Evolutionary conservation across 2,797 vertebrate species (phyloP).

Genomic region (Sitta carolinensis): DNA sequence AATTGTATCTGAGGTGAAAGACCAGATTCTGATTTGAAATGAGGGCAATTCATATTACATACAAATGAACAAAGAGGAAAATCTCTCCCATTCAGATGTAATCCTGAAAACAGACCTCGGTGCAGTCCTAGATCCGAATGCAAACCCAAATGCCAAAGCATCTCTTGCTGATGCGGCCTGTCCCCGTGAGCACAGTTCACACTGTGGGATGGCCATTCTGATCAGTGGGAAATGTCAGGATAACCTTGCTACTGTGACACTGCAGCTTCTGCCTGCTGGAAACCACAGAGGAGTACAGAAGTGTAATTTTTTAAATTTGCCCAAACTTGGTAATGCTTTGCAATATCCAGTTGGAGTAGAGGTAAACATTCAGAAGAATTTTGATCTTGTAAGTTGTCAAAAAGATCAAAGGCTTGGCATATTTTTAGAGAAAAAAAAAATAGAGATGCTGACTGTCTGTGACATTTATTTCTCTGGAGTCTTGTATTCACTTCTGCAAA

Average conservation of each 20-base stretch:
- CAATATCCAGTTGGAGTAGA: not conserved
- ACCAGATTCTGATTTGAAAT: not conserved
- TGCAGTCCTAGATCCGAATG: not conserved
- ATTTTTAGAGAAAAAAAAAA: not conserved
- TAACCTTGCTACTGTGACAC: not conserved
- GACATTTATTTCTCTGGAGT: not conserved
- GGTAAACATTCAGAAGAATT: not conserved
- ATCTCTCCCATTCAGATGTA: not conserved
- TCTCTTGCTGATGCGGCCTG: not conserved
- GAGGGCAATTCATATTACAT: not conserved
- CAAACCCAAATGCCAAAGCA: not conserved
- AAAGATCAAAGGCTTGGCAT: not conserved
- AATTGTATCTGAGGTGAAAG: not conserved
- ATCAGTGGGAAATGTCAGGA: not conserved
- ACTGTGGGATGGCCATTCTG: not conserved
- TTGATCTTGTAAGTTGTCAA: not conserved
- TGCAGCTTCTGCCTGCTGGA: not conserved
- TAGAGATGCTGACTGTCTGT: not conserved
- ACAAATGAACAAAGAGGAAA: not conserved
- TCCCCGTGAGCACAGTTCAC: not conserved
- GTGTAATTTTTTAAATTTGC: fast-evolving
- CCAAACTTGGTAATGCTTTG: not conserved
- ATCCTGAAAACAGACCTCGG: not conserved
- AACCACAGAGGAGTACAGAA: not conserved
- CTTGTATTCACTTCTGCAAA: not conserved